Conservation (phyloP, 2,797 vertebrate genomes). For the Podargus strigoides region DNA sequence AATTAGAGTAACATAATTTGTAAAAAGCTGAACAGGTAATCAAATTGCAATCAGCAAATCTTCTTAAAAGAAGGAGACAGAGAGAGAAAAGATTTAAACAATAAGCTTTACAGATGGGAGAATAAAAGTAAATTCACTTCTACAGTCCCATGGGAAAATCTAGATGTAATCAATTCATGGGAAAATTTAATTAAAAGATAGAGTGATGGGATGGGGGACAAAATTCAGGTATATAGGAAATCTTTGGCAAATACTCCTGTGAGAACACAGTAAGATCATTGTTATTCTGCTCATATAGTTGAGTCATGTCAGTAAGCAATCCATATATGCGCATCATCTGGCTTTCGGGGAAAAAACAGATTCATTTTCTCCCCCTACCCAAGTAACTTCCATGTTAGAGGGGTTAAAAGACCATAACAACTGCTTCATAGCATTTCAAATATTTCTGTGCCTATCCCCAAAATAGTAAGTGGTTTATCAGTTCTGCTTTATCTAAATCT, state of each 20-base stretch:
- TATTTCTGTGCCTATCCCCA: background rate
- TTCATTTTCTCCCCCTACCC: background rate
- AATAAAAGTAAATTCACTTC: constrained; percentile 33
- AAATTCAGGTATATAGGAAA: constrained; percentile 41
- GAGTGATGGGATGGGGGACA: background rate
- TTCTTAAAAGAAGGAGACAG: background rate
- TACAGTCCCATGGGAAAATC: background rate
- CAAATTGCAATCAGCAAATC: constrained; percentile 47
- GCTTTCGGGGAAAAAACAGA: background rate
- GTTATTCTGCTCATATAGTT: constrained; percentile 6
- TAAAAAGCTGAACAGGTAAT: constrained; percentile 45
- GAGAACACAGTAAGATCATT: background rate
- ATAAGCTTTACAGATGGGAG: background rate
- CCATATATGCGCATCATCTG: background rate
- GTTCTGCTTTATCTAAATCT: background rate
- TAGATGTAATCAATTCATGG: constrained; percentile 19
- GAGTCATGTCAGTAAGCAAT: background rate
- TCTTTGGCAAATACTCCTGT: constrained; percentile 14
- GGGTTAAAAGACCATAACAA: background rate
- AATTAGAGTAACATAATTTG: constrained; percentile 34
- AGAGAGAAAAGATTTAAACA: constrained; percentile 37
- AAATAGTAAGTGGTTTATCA: background rate
- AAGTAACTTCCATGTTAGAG: background rate
- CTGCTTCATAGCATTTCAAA: background rate
- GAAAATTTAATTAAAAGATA: constrained; percentile 49